phyloP scores from a whole-genome alignment of 1,140 invertebrate genomes.

The Drosophila seguyi region DNA sequence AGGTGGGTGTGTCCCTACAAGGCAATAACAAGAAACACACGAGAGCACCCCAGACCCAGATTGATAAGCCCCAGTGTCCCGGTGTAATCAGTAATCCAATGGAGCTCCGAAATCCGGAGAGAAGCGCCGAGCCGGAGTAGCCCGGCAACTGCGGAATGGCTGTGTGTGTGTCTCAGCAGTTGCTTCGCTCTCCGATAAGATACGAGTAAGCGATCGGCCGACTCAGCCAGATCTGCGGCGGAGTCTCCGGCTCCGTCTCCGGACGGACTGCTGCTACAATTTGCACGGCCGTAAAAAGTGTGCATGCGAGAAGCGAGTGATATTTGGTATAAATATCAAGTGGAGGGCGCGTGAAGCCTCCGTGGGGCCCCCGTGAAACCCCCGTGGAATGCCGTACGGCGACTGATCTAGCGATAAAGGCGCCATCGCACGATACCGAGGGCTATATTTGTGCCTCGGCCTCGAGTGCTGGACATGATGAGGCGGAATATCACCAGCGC shows the following conservation, averaged over 20 bases:
- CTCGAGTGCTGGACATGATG: conserved; percentile 52
- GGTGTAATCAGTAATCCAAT: conserved; percentile 37
- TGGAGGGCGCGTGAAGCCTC: conserved; percentile 47
- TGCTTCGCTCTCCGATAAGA: conserved; percentile 40
- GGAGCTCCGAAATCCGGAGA: conserved; percentile 15
- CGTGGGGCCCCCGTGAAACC: conserved; percentile 65
- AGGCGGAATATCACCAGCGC: conserved; percentile 27
- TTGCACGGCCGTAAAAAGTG: conserved; percentile 39
- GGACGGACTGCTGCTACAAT: conserved; percentile 26
- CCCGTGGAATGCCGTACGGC: conserved; percentile 38
- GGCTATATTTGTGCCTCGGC: conserved; percentile 35
- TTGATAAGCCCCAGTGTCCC: conserved; percentile 43
- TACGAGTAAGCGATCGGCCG: conserved; percentile 42
- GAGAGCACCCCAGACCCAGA: conserved; percentile 44
- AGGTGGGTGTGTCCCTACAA: conserved; percentile 48
- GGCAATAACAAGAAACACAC: conserved; percentile 34
- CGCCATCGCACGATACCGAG: conserved; percentile 53
- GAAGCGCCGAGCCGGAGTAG: not conserved
- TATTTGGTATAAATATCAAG: conserved; percentile 21
- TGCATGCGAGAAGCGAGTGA: conserved; percentile 61
- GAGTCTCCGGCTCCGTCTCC: conserved; percentile 21
- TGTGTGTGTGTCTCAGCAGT: conserved; percentile 3
- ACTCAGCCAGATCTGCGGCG: conserved; percentile 27
- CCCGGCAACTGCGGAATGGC: conserved; percentile 30
- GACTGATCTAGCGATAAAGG: conserved; percentile 56